These are phyloP conservation scores for Lagopus leucura DNA, from an alignment of 2,113 vertebrate species.

Conservation along the genomic window DNA sequence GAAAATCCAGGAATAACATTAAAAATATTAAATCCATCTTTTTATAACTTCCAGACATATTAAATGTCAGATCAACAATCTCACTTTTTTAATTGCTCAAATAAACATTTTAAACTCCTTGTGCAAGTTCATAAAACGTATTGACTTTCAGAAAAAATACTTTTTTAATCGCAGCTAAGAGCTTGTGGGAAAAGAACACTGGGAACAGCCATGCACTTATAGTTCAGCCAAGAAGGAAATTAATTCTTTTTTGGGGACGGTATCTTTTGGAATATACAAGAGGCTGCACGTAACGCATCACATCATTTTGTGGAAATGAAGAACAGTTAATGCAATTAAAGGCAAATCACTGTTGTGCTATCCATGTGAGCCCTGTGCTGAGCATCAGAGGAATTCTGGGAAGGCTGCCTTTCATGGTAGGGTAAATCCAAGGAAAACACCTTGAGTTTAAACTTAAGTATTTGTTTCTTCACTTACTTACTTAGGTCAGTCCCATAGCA, in stretches of 20 bases:
- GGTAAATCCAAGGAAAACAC: not conserved
- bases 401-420: not conserved
- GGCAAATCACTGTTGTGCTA: not conserved
- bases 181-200: not conserved
- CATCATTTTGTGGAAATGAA: not conserved
- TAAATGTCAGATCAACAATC: not conserved
- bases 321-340: not conserved
- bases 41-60: not conserved
- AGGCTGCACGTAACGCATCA: not conserved
- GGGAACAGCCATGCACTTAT: not conserved
- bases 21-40: not conserved
- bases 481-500: not conserved
- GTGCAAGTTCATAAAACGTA: not conserved
- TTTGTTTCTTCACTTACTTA: not conserved
- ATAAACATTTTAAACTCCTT: not conserved
- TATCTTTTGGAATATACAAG: not conserved
- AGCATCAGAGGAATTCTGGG: not conserved
- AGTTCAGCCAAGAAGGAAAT: not conserved
- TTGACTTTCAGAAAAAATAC: not conserved
- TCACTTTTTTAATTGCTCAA: not conserved
- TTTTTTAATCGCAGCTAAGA: not conserved
- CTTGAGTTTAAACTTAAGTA: not conserved
- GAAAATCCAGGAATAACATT: not conserved
- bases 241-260: not conserved
- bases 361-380: not conserved